Conservation (phyloP, 2,888 invertebrate genomes). For the Nomada lathburiana region DNA sequence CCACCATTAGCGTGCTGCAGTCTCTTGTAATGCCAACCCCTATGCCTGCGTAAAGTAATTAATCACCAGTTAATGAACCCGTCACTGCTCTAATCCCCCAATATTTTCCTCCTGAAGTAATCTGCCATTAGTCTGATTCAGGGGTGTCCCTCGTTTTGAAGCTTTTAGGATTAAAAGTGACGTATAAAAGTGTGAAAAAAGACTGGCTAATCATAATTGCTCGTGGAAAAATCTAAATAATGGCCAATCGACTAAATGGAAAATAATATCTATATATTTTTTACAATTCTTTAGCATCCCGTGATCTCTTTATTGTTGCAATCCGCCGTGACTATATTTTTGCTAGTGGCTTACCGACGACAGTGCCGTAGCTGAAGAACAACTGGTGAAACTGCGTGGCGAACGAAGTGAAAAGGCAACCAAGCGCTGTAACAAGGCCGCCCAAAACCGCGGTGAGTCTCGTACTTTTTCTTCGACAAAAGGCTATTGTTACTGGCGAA, state of each 20-base stretch:
- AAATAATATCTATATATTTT: no score
- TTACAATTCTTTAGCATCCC: not conserved
- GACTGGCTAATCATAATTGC: not conserved
- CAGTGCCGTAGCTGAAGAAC: slow-evolving; percentile 92
- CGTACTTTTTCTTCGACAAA: slow-evolving; percentile 94
- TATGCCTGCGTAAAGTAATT: slow-evolving; percentile 85
- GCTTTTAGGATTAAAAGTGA: not conserved
- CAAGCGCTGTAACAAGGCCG: slow-evolving; percentile 93
- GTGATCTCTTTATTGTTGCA: not conserved
- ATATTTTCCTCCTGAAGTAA: not conserved
- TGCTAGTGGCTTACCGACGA: slow-evolving; percentile 84
- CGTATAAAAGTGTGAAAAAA: not conserved
- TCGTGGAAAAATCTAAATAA: not conserved
- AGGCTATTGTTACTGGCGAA: slow-evolving; percentile 93
- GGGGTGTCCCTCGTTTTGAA: not conserved
- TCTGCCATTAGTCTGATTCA: not conserved
- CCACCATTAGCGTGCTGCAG: slow-evolving; percentile 95
- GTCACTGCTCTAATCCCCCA: not conserved
- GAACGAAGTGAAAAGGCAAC: slow-evolving; percentile 95
- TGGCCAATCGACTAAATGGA: not conserved
- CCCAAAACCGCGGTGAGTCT: slow-evolving; percentile 94
- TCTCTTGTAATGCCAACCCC: slow-evolving; percentile 94
- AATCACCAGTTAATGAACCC: not conserved
- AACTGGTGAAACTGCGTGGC: slow-evolving; percentile 95
- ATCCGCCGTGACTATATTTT: not conserved